Evolutionary conservation across 53 echinoderm and acorn worm species (phyloP), one percentile per base, ranked within the genome.

Genomic region (Temnopleurus reevesii): DNA sequence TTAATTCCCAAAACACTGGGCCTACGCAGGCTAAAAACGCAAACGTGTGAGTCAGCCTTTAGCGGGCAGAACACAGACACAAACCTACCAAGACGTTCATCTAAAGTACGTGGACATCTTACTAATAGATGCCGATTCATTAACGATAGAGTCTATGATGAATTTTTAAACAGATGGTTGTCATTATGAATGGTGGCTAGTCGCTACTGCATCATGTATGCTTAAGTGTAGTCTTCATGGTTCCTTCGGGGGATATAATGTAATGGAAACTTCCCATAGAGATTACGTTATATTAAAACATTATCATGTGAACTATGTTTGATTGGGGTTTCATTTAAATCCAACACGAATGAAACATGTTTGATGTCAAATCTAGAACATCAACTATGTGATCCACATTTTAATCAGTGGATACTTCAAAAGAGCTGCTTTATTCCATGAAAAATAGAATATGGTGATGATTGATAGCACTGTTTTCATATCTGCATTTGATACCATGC

Each of bases 101-200:
- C 41, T n/a, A 38, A 10, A 1, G 21, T 8, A 71, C 71, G 71
- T 71, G 71, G 8, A 43, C 43, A 38, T n/a, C 71, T 71, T 38
- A 71, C 71, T 71, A 38, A 71, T 71, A 71, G 36, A 71, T 71
- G 71, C 2, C 43, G 36, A 36, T 9, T 71, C 71, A 71, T 71
- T 71, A 71, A 71, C n/a, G 71, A 71, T 38, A 8, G 71, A 71
- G 41, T 71, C 23, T 21, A 8, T 5, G 38, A 71, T 71, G 71
- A 71, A 71, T 71, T 71, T 71, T 38, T 38, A 71, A 71, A 36
- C 71, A 71, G 71, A 71, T 41, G 38, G 71, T 34, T 71, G 19
- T 71, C 71, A n/a, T 71, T 41, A 38, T 71, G 41, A 71, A 71
- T 71, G 71, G 71, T 19, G 71, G 71, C 56, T 71, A n/a, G n/a